A percentile compares a stretch with the other conserved stretches of the same genome.
These are phyloP conservation scores for Agrotis ipsilon DNA, from an alignment of 2,888 invertebrate species.

Conservation along the genomic window DNA sequence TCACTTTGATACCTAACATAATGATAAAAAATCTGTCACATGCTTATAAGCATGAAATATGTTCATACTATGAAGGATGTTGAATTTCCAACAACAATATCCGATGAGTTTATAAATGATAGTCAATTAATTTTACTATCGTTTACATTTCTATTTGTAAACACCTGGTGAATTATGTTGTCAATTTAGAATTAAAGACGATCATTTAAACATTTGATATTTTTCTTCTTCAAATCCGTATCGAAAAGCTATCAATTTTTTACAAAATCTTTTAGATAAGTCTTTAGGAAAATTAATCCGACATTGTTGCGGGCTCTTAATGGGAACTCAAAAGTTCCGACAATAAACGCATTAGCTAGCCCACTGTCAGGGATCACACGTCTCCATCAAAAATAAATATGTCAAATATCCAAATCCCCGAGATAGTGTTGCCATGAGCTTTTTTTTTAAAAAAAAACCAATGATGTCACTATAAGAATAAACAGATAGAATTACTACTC, in stretches of 20 bases:
- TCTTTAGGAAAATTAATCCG: constrained; percentile 72
- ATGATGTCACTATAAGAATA: constrained; percentile 24
- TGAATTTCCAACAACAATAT: constrained; percentile 17
- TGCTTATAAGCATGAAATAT: constrained; percentile 2
- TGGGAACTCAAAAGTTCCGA: constrained; percentile 84
- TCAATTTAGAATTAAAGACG: constrained; percentile 24
- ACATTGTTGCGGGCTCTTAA: constrained; percentile 73
- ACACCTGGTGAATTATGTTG: constrained; percentile 11
- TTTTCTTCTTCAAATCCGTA: constrained; percentile 9
- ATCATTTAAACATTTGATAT: constrained; percentile 1
- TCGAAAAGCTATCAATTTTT: constrained; percentile 10
- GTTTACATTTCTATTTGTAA: constrained; percentile 42
- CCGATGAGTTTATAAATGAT: constrained; percentile 25
- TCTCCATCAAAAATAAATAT: constrained; percentile 70
- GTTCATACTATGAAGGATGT: constrained; percentile 27
- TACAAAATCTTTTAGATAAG: constrained; percentile 40
- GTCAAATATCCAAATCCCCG: constrained; percentile 74
- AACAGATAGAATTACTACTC: constrained; percentile 8
- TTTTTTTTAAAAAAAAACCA: constrained; percentile 60
- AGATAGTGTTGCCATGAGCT: constrained; percentile 67
- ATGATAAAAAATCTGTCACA: neutral
- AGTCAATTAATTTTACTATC: constrained; percentile 28
- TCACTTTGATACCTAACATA: neutral
- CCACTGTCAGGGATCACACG: constrained; percentile 79
- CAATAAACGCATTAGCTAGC: constrained; percentile 84